Evolutionary conservation across 2,113 vertebrate genomes (phyloP).

Genomic region (Saccopteryx leptura): DNA sequence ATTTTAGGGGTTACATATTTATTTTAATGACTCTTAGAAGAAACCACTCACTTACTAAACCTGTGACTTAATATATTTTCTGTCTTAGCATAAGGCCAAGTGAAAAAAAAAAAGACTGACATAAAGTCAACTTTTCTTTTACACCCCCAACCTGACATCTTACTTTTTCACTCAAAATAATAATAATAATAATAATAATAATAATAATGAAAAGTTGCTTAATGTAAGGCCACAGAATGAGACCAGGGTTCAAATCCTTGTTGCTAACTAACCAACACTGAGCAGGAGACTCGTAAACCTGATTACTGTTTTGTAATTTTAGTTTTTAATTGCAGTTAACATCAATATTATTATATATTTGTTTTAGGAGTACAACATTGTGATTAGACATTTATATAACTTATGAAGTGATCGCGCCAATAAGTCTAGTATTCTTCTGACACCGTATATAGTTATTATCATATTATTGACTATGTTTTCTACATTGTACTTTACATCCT

Average conservation of each 20-base stretch:
- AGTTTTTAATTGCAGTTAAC: not conserved
- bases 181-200: not conserved
- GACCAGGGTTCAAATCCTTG: conserved; percentile 6
- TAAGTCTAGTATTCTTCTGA: not conserved
- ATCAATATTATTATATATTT: not conserved
- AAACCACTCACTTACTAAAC: not conserved
- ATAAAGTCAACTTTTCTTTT: conserved; percentile 1
- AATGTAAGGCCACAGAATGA: not conserved
- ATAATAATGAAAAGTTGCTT: not conserved
- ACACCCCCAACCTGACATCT: not conserved
- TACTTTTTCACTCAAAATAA: not conserved
- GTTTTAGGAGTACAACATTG: not conserved
- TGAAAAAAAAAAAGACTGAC: conserved; percentile 15
- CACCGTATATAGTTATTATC: not conserved
- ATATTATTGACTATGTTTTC: not conserved
- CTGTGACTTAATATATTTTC: not conserved
- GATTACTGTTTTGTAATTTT: not conserved
- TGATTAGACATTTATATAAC: not conserved
- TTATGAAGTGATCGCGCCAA: not conserved
- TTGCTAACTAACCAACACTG: not conserved
- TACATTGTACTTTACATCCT: not conserved
- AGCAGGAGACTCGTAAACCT: not conserved
- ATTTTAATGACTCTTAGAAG: conserved; percentile 1
- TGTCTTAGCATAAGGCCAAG: not conserved
- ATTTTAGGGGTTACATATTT: conserved; percentile 25